These are phyloP conservation scores for Uromys caudimaculatus DNA, from an alignment of 2,797 vertebrate species.

Conservation along the genomic window DNA sequence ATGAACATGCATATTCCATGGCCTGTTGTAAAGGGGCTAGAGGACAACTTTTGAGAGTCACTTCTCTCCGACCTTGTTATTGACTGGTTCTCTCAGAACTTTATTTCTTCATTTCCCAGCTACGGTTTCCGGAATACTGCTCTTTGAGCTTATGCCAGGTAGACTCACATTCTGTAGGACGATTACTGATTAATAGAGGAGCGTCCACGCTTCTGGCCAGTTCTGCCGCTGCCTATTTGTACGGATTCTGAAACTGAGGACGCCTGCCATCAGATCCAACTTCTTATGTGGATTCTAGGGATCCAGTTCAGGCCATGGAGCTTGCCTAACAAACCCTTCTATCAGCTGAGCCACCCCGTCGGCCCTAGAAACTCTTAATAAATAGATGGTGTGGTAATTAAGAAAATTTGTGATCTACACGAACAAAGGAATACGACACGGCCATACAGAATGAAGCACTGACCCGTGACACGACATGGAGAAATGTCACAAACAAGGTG, in stretches of 20 bases:
- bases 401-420: background rate
- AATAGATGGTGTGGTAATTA: background rate
- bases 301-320: background rate
- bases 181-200: background rate
- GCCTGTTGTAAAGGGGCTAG: background rate
- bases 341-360: background rate
- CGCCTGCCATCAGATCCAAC: background rate
- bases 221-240: background rate
- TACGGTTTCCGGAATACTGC: too few relatives aligned
- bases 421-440: background rate
- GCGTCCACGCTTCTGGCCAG: background rate
- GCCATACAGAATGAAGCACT: background rate
- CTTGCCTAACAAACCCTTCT: background rate
- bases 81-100: background rate
- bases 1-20: too few relatives aligned
- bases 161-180: too few relatives aligned
- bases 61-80: background rate
- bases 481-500: background rate
- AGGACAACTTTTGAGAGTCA: background rate
- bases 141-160: background rate
- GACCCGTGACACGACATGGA: too few relatives aligned
- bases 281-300: background rate
- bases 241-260: background rate
- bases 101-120: background rate
- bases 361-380: background rate